These are phyloP conservation scores for Eilema griseolum DNA, from an alignment of 2,888 invertebrate genomes.

Conservation along the genomic window DNA sequence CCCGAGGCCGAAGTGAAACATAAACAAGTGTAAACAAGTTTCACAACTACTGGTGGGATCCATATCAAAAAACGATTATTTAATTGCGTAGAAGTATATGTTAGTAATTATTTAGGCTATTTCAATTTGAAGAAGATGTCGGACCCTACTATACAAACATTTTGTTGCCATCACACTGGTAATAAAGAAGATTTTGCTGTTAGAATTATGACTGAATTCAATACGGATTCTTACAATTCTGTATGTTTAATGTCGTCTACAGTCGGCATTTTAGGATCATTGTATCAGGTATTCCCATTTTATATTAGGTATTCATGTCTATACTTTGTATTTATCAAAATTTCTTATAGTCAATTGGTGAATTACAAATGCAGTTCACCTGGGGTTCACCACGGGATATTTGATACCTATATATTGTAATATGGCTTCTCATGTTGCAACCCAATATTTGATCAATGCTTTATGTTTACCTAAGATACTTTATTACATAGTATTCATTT, in stretches of 20 bases:
- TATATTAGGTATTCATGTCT: background rate
- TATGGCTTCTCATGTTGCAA: conserved; percentile 40
- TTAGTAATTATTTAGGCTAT: background rate
- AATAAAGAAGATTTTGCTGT: conserved; percentile 89
- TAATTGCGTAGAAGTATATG: background rate
- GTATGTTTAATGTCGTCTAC: conserved; percentile 91
- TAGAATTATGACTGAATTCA: conserved; percentile 90
- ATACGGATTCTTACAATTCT: conserved; percentile 91
- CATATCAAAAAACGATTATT: background rate
- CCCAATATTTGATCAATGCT: conserved; percentile 14
- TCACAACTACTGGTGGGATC: no score
- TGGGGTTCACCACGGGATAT: conserved; percentile 7
- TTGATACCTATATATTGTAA: conserved; percentile 14
- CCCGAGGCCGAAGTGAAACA: no score
- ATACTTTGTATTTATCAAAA: background rate
- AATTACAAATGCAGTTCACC: background rate
- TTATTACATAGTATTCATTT: no score
- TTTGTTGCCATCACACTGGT: conserved; percentile 91
- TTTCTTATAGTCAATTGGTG: background rate
- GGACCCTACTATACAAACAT: conserved; percentile 94
- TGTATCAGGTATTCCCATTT: conserved; percentile 89
- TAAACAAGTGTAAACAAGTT: no score
- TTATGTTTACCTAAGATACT: background rate
- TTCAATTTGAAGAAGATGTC: conserved; percentile 78
- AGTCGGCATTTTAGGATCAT: conserved; percentile 91